Evolutionary conservation across 1,140 invertebrate genomes (phyloP), one percentile per base, ranked within the genome.

Genomic region (Drosophila elegans): DNA sequence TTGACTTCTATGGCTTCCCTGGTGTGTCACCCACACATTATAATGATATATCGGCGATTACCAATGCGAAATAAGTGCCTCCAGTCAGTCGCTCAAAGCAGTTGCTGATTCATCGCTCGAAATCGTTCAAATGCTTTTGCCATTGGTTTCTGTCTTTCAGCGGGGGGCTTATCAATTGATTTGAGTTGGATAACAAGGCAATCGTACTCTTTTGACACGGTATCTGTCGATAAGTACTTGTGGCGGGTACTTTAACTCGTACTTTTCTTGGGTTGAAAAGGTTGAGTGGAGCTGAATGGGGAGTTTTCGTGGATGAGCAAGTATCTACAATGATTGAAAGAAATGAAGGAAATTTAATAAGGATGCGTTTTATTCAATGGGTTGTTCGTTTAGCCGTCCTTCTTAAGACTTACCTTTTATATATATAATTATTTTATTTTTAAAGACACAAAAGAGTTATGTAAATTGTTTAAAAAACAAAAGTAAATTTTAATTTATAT

Each of bases 1-100:
- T 34, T 29, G 48, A 76, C 61, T 73, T 64, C 25, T 80, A 56
- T 60, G 80, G 67, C 73, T 84, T 84, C 32, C 41, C 56, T 42
- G 78, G 73, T 81, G 78, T 81, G 78, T 81, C 78, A 81, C 69
- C 39, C 61, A 66, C 59, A 74, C 59, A 75, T 51, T 71, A 71
- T 71, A 71, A 74, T 63, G 52, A 64, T 74, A 64, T 74, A 74
- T 55, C 64, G 51, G 52, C 67, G 64, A 71, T 71, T 71, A 71
- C 64, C 64, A 66, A 71, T 69, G 67, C 67, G 64, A 51, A 71
- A 71, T 71, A 71, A 69, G 67, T 71, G 67, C 51, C 67, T 66
- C 64, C 66, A 39, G 64, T 49, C 67, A 45, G 41, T 56, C 44
- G 36, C 63, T 49, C 63, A 48, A 27, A 69, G 66, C 66, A 54